phyloP scores from a whole-genome alignment of 53 echinoderm and acorn worm species.

The Echinarachnius parma region DNA sequence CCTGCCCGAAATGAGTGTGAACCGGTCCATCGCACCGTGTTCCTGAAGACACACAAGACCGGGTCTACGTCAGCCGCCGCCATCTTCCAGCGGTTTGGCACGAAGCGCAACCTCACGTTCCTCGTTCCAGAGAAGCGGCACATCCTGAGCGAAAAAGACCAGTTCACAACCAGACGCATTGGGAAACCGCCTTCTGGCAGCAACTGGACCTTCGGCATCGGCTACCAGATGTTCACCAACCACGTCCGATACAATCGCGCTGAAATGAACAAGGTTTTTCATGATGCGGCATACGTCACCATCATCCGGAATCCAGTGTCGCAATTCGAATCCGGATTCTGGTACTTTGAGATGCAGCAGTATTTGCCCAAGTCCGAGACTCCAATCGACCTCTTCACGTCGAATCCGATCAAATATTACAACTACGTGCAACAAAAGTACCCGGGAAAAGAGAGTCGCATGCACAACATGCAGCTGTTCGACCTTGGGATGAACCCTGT shows the following conservation, averaged over 20 bases:
- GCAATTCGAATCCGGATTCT: slow-evolving; percentile 64
- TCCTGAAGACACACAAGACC: slow-evolving; percentile 66
- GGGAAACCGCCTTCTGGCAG: background rate
- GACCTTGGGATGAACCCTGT: slow-evolving; percentile 41
- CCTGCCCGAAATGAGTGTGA: no score
- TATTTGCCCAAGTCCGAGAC: background rate
- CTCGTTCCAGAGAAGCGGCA: slow-evolving; percentile 27
- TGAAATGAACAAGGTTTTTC: slow-evolving; percentile 55
- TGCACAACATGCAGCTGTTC: slow-evolving; percentile 43
- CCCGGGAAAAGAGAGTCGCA: slow-evolving; percentile 2
- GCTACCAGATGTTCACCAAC: slow-evolving; percentile 55
- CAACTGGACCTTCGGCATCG: slow-evolving; percentile 5
- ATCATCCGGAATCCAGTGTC: slow-evolving; percentile 61
- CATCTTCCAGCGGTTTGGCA: slow-evolving; percentile 51
- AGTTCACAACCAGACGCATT: background rate
- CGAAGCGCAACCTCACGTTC: slow-evolving; percentile 36
- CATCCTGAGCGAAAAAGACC: slow-evolving; percentile 1
- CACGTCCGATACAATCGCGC: slow-evolving; percentile 62
- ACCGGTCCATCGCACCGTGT: slow-evolving; percentile 44
- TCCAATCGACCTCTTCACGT: slow-evolving; percentile 38
- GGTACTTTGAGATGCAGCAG: slow-evolving; percentile 45
- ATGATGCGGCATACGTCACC: slow-evolving; percentile 61
- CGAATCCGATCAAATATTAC: slow-evolving; percentile 8
- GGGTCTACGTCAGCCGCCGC: slow-evolving; percentile 46
- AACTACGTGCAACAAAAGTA: slow-evolving; percentile 17